Evolutionary conservation across 1,140 invertebrate genomes (phyloP).

Genomic region (Aphelenchoides fujianensis): DNA sequence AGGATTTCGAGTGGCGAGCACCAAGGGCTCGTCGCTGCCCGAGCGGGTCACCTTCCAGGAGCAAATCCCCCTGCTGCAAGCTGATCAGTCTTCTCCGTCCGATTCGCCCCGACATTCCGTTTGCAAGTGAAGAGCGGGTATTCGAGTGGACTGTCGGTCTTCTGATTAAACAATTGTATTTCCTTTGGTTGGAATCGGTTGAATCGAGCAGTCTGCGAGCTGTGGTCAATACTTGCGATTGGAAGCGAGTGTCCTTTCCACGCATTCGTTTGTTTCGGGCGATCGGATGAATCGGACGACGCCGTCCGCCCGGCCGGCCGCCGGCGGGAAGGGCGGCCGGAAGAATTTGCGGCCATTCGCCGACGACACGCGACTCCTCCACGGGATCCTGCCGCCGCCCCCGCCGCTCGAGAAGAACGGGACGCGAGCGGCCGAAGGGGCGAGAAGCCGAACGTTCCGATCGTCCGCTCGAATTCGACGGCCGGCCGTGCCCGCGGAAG

Average conservation of each 20-base stretch:
- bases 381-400: neutral
- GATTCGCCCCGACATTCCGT: slow-evolving; percentile 15
- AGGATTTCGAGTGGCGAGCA: neutral
- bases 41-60: slow-evolving; percentile 12
- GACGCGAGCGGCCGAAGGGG: neutral
- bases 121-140: neutral
- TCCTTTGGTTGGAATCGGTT: neutral
- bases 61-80: slow-evolving; percentile 9
- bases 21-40: slow-evolving; percentile 1
- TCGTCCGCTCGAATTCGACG: neutral
- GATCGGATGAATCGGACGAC: no score
- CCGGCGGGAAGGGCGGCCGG: neutral
- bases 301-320: no score
- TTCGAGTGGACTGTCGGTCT: no score
- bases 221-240: neutral
- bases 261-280: no score
- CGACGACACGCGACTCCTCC: neutral
- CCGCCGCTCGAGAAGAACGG: neutral
- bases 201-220: neutral
- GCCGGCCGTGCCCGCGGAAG: neutral
- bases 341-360: neutral
- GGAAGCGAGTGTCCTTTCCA: no score
- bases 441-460: no score
- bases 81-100: slow-evolving; percentile 2
- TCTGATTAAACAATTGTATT: neutral